Evolutionary conservation across 2,113 vertebrate species (phyloP), one percentile per base, ranked within the genome.

Genomic region (Bothrops jararaca): DNA sequence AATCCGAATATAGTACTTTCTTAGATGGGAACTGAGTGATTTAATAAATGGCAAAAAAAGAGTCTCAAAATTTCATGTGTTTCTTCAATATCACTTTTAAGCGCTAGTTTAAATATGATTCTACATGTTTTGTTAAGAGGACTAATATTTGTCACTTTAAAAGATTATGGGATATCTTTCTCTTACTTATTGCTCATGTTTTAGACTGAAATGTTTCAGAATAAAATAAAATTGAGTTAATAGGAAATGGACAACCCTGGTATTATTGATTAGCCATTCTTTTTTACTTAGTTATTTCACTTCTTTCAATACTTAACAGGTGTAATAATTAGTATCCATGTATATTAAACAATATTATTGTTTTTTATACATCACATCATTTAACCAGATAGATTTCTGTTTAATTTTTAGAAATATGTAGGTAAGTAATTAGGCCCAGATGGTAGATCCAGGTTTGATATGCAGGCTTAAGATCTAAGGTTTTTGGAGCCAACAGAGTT

Each of bases 401-500:
- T 91, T 93, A 57, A 90, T 90, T 34, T 92, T 86, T n/a, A 54
- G 42, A 89, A 92, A 93, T 86, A 50, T 26, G 12, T 57, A 22
- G 20, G 26, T 54, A 85, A 60, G 34, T 64, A 88, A 85, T 85
- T 52, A 52, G 4, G 64, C 48, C 57, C 88, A 93, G 92, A 94
- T 94, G 89, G 24, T 1, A 94, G 90, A 11, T 58, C 64, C 6
- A 56, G 22, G 1, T 85, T 94, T 94, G 92, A 94, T 80, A 92
- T 94, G 34, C 58, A 90, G 23, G 57, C 87, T 22, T 6, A 23
- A 8, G 53, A 93, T 94, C 80, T 42, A 1, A 0, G 20, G 53
- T 93, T 8, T 80, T 94, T 20, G 54, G 39, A 29, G 10, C 91
- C 69, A 95, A 85, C 2, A 94, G 86, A 90, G 92, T 29, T 0